Base-by-base conservation (phyloP, 2,113 vertebrate species). In the Pristiophorus japonicus region DNA sequence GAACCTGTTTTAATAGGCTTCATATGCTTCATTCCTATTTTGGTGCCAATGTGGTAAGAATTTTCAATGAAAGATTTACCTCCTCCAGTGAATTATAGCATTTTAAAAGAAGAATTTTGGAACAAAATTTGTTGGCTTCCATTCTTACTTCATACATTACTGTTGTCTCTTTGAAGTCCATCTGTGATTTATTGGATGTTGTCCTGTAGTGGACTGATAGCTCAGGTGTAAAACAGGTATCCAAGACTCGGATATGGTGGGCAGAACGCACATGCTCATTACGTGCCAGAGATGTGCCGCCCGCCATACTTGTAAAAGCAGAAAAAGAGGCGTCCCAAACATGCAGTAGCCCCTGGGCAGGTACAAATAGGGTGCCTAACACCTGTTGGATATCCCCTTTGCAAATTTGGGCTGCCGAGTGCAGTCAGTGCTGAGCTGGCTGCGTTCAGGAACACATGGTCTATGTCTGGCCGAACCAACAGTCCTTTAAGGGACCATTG, bases 61-160 rank as follows among this genome's bases (percentile, higher is more conserved):
- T 63, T 38, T 92, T 63, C n/a, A 38, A 63, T 92, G n/a, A 20
- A 92, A 65, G 88, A 65, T 92, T 63, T 6, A 92, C 88, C 88
- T 92, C n/a, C 14, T 91, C 51, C 51, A 34, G 4, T 63, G 34
- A 63, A 92, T 14, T 38, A 92, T 92, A 65, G n/a, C 34, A 92
- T 92, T 92, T 92, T 34, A 65, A 92, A 92, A 62, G 30, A 38
- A 63, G 34, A 63, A 65, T 65, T 62, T 92, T 92, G 55, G n/a
- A 63, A 63, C 88, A 92, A 20, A 8, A 38, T 38, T 63, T 62
- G n/a, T 92, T 38, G 62, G 55, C 34, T 81, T 81, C 55, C 27
- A 65, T 63, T 92, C 59, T 20, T 92, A 5, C 88, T 92, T 42
- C 59, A 92, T 91, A 34, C 27, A 63, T 91, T 91, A 20, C 85